Percentiles rank a stretch among this genome's conserved stretches.
These are phyloP conservation scores for Microtus montanus DNA, from an alignment of 2,113 vertebrate genomes.

Conservation along the genomic window DNA sequence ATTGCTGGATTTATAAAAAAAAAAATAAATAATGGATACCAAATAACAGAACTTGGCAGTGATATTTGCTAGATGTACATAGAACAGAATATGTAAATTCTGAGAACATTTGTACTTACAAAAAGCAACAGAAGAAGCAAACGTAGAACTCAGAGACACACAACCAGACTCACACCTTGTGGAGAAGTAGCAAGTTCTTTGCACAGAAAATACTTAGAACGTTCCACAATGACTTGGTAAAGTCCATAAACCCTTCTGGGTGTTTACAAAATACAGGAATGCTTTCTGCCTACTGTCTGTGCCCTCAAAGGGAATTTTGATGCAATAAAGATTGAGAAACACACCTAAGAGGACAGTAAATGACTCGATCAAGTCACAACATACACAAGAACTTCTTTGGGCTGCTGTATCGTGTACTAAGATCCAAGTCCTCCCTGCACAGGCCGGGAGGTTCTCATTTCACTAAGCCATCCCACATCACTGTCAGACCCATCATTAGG, in stretches of 20 bases:
- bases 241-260: neutral
- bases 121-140: neutral
- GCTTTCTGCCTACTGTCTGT: neutral
- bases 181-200: neutral
- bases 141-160: neutral
- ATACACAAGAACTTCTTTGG: neutral
- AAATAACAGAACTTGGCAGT: neutral
- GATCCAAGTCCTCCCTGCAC: neutral
- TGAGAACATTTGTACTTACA: neutral
- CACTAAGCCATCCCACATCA: neutral
- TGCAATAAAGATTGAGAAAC: neutral
- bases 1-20: slow-evolving; percentile 48
- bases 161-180: neutral
- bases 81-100: neutral
- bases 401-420: neutral
- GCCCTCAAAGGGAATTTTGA: slow-evolving; percentile 19
- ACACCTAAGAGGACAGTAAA: neutral
- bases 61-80: neutral
- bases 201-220: neutral
- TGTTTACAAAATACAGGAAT: neutral
- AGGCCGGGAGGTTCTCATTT: neutral
- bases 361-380: neutral
- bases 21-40: slow-evolving; percentile 4
- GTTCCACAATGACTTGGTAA: neutral
- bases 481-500: neutral